Evolutionary conservation across 2,113 vertebrate species (phyloP).

Genomic region (Gorsachius goisagi): DNA sequence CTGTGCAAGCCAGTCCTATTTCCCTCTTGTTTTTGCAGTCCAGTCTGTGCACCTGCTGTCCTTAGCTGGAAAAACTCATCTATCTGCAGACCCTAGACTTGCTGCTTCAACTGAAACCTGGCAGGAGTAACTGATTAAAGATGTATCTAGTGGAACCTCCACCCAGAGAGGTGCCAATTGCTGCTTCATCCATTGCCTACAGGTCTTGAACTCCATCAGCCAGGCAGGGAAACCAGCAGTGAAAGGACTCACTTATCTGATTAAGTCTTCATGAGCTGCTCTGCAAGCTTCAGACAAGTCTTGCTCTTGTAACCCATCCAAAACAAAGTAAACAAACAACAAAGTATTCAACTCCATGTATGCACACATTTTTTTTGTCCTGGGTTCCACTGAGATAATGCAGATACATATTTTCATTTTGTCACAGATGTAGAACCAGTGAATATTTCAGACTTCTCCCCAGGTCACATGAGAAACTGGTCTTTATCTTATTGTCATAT

Average conservation of each 20-base stretch:
- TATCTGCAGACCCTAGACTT: neutral
- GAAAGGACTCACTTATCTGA: neutral
- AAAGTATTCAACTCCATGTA: neutral
- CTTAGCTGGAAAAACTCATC: neutral
- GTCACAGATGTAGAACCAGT: neutral
- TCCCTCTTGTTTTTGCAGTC: neutral
- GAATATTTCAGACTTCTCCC: neutral
- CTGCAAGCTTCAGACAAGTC: neutral
- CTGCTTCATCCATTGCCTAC: neutral
- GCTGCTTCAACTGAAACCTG: neutral
- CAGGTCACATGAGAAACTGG: neutral
- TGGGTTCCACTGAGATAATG: neutral
- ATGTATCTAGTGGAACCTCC: neutral
- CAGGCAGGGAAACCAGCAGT: neutral
- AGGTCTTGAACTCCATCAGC: neutral
- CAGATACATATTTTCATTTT: neutral
- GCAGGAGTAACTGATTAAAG: neutral
- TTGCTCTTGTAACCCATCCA: neutral
- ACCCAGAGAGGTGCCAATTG: neutral
- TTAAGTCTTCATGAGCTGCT: neutral
- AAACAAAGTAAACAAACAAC: neutral
- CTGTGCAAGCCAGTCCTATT: neutral
- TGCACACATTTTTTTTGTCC: neutral
- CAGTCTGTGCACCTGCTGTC: neutral
- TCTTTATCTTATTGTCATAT: neutral